A percentile compares a stretch with the other conserved stretches of the same genome.
These are phyloP conservation scores for Lagorchestes hirsutus DNA, from an alignment of 2,797 vertebrate species.

Conservation along the genomic window DNA sequence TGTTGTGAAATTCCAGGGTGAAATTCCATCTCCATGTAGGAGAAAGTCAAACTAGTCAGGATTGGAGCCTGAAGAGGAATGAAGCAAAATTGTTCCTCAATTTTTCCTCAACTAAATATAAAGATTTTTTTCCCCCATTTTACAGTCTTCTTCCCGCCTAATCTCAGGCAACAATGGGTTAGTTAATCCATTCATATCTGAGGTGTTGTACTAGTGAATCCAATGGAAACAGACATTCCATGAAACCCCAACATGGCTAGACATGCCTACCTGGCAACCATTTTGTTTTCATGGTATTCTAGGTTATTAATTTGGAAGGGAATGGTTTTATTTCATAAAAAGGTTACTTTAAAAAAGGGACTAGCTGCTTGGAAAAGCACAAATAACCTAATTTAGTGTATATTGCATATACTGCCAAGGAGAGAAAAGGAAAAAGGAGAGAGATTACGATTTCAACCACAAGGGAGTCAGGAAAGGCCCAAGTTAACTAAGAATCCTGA, in stretches of 20 bases:
- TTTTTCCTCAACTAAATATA: neutral
- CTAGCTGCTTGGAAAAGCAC: neutral
- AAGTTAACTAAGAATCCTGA: neutral
- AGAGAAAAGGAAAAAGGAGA: neutral
- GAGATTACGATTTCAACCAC: neutral
- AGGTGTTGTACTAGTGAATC: neutral
- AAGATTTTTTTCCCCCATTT: neutral
- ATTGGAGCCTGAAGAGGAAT: neutral
- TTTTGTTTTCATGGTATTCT: conserved; percentile 15
- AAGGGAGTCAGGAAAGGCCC: neutral
- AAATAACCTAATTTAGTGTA: conserved; percentile 23
- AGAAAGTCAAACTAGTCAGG: neutral
- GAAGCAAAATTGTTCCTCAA: neutral
- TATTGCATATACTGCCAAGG: neutral
- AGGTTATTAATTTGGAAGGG: conserved; percentile 27
- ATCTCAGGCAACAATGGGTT: neutral
- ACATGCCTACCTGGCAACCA: neutral
- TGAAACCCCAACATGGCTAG: neutral
- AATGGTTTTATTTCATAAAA: conserved; percentile 14
- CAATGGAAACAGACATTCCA: neutral
- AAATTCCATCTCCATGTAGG: neutral
- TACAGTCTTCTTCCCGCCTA: neutral
- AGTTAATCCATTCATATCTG: neutral
- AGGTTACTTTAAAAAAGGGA: conserved; percentile 37
- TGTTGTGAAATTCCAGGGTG: neutral